Evolutionary conservation across 2,888 invertebrate genomes (phyloP), one percentile per base, ranked within the genome.

Genomic region (Plemyria rubiginata): DNA sequence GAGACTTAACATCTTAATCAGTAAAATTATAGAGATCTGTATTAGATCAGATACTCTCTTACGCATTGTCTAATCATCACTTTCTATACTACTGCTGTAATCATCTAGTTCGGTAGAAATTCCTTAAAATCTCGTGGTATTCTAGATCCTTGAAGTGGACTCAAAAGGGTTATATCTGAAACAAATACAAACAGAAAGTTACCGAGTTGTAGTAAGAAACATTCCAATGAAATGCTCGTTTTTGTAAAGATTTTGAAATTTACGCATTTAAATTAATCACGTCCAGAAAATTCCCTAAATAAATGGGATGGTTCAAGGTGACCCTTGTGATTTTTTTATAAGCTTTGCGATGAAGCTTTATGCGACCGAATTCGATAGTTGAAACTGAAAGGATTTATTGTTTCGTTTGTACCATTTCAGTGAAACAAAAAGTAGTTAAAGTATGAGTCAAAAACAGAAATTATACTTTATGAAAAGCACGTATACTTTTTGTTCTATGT

Each of bases 201-300:
- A 64, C 16, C 7, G 36, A 36, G 6, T 13, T 36, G 11, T 15
- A 1, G 5, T 22, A n/a, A 40, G 6, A 60, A 53, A 45, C 57
- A 65, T 65, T 54, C 60, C 60, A 65, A 57, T 13, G 57, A 57
- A 54, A 57, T 51, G 60, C 59, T 36, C 29, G 1, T 54, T 41
- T 38, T 4, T 28, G 15, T 15, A 32, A 36, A 15, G 36, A 9
- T 50, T 38, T 13, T 22, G 2, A 9, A 41, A 11, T n/a, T n/a
- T n/a, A 16, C 11, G 6, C 7, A 15, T 43, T 13, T 7, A 43
- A 15, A 43, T 15, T 13, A 15, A 13, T 43, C 43, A 15, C n/a
- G n/a, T 40, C n/a, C 40, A 8, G 15, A 3, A 43, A 43, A 6
- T 32, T 0, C 32, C 22, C 22, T 2, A 3, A 22, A 22, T 2